phyloP scores from a whole-genome alignment of 2,888 invertebrate species.

The Anticlea derivata region DNA sequence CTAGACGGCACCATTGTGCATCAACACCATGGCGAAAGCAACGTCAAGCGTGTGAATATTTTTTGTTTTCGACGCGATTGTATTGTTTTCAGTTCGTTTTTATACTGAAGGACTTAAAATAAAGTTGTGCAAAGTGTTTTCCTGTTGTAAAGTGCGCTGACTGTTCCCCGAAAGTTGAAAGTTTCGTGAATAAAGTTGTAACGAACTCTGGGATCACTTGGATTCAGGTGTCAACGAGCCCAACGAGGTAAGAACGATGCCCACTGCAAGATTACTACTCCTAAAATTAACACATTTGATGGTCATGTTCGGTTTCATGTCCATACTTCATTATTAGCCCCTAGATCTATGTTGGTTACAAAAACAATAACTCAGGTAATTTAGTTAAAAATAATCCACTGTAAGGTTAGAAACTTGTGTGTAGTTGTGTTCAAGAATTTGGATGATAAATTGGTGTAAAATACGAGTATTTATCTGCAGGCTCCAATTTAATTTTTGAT shows the following conservation, averaged over 20 bases:
- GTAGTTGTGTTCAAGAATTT: slow-evolving; percentile 45
- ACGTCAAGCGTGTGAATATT: slow-evolving; percentile 75
- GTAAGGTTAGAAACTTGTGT: slow-evolving; percentile 74
- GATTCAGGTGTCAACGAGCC: slow-evolving; percentile 84
- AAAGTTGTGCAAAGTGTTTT: slow-evolving; percentile 63
- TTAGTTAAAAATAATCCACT: slow-evolving; percentile 73
- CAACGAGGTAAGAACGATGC: slow-evolving; percentile 82
- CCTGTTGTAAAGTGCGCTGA: slow-evolving; percentile 54
- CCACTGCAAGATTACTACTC: slow-evolving; percentile 67
- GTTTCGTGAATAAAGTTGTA: slow-evolving; percentile 78
- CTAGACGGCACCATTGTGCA: slow-evolving; percentile 63
- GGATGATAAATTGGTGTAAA: neutral
- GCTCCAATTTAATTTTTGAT: neutral
- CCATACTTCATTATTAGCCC: slow-evolving; percentile 45
- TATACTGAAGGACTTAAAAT: slow-evolving; percentile 65
- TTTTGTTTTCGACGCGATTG: slow-evolving; percentile 76
- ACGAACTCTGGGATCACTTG: slow-evolving; percentile 79
- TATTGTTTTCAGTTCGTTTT: slow-evolving; percentile 71
- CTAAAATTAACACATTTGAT: slow-evolving; percentile 62
- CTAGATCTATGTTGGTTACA: slow-evolving; percentile 37
- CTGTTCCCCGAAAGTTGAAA: slow-evolving; percentile 66
- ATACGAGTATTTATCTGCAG: neutral
- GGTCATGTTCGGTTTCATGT: slow-evolving; percentile 43
- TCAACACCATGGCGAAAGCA: slow-evolving; percentile 78
- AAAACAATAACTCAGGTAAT: slow-evolving; percentile 55